Evolutionary conservation across 2,888 invertebrate genomes (phyloP).

Genomic region (Macrophya annulata): DNA sequence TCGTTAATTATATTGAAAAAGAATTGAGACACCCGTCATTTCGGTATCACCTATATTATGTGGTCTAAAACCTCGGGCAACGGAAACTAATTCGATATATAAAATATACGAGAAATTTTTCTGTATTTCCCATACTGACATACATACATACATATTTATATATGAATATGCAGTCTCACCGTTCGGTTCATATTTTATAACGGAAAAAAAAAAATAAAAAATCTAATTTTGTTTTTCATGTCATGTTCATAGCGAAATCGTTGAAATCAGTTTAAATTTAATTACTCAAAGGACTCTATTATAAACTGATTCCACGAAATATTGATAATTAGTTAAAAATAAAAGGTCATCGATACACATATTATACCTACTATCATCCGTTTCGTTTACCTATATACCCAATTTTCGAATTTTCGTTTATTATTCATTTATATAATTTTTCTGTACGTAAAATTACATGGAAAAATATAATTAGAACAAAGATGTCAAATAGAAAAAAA

Average conservation of each 20-base stretch:
- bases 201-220: neutral
- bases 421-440: neutral
- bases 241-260: neutral
- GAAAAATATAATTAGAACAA: neutral
- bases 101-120: neutral
- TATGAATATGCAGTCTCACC: no score
- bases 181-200: neutral
- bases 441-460: neutral
- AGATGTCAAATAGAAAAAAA: neutral
- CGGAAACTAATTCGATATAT: neutral
- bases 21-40: neutral
- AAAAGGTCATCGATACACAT: neutral
- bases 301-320: neutral
- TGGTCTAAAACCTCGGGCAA: neutral
- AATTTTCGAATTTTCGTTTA: neutral
- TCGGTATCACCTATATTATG: neutral
- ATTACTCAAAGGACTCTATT: neutral
- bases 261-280: constrained; percentile 25
- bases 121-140: no score
- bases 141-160: no score
- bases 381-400: neutral
- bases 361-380: no score
- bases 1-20: neutral
- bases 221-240: constrained; percentile 10
- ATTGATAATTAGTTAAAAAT: neutral